These are phyloP conservation scores for Chrysogorgia sp. DNA, from an alignment of 92 coral and sea anemone species.

Conservation along the genomic window DNA sequence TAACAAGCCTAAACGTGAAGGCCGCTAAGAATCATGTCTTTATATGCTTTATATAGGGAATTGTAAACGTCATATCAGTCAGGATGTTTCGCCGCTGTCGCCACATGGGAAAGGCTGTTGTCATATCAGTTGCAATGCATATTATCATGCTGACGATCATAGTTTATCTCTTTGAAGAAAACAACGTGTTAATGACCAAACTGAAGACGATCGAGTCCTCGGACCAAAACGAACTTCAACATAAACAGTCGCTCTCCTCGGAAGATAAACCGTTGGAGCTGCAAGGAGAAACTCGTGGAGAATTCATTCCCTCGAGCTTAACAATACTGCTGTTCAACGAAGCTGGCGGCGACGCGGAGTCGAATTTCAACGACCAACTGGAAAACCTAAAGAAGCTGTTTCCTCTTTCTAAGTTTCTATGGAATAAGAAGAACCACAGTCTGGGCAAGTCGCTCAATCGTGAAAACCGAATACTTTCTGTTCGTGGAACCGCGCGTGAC, in stretches of 20 bases:
- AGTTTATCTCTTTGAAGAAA: not conserved
- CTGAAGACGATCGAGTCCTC: not conserved
- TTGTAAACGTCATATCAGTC: no score
- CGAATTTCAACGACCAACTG: not conserved
- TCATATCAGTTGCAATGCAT: not conserved
- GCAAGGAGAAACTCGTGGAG: not conserved
- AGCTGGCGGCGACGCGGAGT: not conserved
- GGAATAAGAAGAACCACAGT: not conserved
- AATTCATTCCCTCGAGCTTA: not conserved
- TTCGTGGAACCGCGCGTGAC: conserved; percentile 44
- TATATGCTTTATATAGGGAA: no score
- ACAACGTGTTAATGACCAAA: not conserved
- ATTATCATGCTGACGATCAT: not conserved
- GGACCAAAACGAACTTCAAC: not conserved
- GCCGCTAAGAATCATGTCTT: no score
- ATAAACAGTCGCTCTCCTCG: not conserved
- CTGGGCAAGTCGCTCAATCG: conserved; percentile 24
- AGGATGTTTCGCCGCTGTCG: not conserved
- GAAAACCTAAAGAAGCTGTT: not conserved
- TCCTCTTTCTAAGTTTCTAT: not conserved
- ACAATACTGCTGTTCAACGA: not conserved
- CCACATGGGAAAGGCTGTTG: not conserved
- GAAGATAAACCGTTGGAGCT: not conserved
- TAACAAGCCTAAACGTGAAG: no score
- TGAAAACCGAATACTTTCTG: conserved; percentile 62